phyloP scores from a whole-genome alignment of 2,113 vertebrate genomes.

The Bagarius yarrelli region DNA sequence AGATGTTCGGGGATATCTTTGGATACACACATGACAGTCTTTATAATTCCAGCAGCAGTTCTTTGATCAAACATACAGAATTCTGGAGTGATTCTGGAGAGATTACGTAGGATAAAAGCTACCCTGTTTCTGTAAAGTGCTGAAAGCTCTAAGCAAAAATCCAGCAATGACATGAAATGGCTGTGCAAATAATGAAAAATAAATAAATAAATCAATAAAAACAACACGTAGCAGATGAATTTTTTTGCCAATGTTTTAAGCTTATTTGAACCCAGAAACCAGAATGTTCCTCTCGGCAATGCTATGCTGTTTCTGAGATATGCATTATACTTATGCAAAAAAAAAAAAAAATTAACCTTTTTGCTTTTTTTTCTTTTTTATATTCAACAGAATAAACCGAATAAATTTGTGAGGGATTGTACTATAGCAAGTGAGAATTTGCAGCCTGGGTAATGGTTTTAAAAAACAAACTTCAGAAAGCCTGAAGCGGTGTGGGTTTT shows the following conservation, averaged over 20 bases:
- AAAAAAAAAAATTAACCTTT: not conserved
- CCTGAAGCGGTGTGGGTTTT: not conserved
- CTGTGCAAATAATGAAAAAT: not conserved
- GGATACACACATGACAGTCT: not conserved
- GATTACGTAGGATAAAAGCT: not conserved
- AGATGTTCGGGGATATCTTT: not conserved
- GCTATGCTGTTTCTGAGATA: not conserved
- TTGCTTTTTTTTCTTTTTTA: not conserved
- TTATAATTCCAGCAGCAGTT: not conserved
- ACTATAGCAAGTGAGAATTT: not conserved
- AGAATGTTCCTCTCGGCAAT: not conserved
- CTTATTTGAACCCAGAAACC: not conserved
- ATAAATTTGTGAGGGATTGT: not conserved
- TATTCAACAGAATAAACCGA: not conserved
- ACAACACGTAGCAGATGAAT: not conserved
- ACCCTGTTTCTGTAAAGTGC: not conserved
- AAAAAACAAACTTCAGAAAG: not conserved
- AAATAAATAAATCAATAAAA: not conserved
- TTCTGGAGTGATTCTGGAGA: not conserved
- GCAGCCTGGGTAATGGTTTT: not conserved
- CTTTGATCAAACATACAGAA: not conserved
- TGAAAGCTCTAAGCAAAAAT: not conserved
- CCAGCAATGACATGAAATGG: not conserved
- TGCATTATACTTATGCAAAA: not conserved
- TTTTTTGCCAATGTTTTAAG: not conserved